Percentiles rank a stretch among this genome's conserved stretches.
Conservation (phyloP, 2,888 invertebrate genomes). For the Gastrophysa polygoni region DNA sequence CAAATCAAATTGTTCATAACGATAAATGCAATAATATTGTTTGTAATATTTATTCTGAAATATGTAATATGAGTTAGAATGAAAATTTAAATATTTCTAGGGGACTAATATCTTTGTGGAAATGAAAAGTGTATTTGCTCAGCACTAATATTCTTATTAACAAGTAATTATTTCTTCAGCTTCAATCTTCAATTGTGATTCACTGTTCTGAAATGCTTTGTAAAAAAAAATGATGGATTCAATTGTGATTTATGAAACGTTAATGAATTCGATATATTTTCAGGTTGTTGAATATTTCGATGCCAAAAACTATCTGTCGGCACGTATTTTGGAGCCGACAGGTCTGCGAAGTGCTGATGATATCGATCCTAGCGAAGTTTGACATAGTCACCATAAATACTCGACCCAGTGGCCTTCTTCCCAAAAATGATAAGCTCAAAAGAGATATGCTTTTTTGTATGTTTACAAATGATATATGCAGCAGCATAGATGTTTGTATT, state of each 20-base stretch:
- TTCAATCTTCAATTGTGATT: no score
- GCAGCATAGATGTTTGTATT: neutral
- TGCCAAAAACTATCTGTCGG: slow-evolving; percentile 55
- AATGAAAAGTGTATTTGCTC: no score
- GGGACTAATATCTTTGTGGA: neutral
- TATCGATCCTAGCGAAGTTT: slow-evolving; percentile 30
- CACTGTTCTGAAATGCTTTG: slow-evolving; percentile 10
- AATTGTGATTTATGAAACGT: no score
- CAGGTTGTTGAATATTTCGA: slow-evolving; percentile 57
- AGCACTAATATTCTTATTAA: no score
- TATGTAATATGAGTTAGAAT: no score
- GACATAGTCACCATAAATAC: slow-evolving; percentile 13
- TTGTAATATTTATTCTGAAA: no score
- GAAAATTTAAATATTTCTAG: slow-evolving; percentile 8
- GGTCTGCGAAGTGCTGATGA: slow-evolving; percentile 47
- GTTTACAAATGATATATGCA: neutral
- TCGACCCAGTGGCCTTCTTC: slow-evolving; percentile 14
- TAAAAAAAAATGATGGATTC: neutral
- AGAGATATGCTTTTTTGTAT: neutral
- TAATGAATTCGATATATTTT: slow-evolving; percentile 37
- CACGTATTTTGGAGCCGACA: slow-evolving; percentile 48
- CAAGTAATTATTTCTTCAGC: no score
- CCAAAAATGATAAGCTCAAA: slow-evolving; percentile 5
- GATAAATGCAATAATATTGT: no score
- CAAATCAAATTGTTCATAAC: no score